A percentile compares a stretch with the other conserved stretches of the same genome.
phyloP scores from a whole-genome alignment of 2,113 vertebrate species.

The Romanogobio albipinnatus region DNA sequence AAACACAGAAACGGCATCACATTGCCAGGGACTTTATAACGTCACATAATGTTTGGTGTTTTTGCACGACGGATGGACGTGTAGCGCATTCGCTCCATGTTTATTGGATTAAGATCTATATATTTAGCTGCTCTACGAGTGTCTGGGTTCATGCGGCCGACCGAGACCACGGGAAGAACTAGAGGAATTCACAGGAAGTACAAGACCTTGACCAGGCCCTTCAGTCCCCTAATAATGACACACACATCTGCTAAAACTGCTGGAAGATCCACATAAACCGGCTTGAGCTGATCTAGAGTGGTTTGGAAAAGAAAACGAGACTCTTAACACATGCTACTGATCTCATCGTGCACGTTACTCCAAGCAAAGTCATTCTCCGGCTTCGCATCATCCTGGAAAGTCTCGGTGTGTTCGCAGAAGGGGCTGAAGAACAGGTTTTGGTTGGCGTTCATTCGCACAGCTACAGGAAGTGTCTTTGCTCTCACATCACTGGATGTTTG shows the following conservation, averaged over 20 bases:
- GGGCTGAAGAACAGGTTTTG: slow-evolving; percentile 23
- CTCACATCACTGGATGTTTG: slow-evolving; percentile 5
- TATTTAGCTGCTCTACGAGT: slow-evolving; percentile 30
- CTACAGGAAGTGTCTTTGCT: slow-evolving; percentile 28
- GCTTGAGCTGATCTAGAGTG: not conserved
- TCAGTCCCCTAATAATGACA: not conserved
- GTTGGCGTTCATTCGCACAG: not conserved
- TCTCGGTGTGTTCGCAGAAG: not conserved
- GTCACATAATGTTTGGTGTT: not conserved
- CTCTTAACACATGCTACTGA: not conserved
- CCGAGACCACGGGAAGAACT: slow-evolving; percentile 50
- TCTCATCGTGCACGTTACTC: not conserved
- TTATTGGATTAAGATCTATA: not conserved
- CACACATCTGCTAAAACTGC: not conserved
- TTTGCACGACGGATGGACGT: not conserved
- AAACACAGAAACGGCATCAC: not conserved
- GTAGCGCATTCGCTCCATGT: slow-evolving; percentile 5
- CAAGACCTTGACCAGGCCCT: not conserved
- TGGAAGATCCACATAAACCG: not conserved
- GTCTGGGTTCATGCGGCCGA: not conserved
- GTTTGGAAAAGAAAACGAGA: not conserved
- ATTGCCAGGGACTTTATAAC: slow-evolving; percentile 18
- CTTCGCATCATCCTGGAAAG: not conserved
- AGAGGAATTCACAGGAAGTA: slow-evolving; percentile 48
- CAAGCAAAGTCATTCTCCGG: not conserved